phyloP scores from a whole-genome alignment of 2,797 vertebrate species.

The Chloroceryle amazona region DNA sequence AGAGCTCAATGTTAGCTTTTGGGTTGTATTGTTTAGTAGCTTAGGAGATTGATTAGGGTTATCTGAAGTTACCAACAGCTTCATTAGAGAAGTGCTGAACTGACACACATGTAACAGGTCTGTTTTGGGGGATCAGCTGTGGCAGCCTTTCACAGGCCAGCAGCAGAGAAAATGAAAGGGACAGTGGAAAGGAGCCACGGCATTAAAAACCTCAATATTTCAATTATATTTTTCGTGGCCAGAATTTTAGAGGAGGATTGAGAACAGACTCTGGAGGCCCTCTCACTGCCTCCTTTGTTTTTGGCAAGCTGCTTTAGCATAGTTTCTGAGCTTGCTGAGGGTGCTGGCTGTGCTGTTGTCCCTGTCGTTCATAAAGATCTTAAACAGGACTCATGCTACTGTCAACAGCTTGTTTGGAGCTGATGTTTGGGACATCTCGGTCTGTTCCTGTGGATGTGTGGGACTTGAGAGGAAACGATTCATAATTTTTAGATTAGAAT shows the following conservation, averaged over 20 bases:
- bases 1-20: not conserved
- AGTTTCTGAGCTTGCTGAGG: not conserved
- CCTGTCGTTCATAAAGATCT: not conserved
- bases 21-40: not conserved
- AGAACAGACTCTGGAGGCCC: not conserved
- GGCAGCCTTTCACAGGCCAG: not conserved
- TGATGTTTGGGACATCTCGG: not conserved
- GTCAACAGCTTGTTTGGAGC: conserved; percentile 21
- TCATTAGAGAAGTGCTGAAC: not conserved
- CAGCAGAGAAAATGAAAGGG: not conserved
- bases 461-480: not conserved
- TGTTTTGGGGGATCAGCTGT: not conserved
- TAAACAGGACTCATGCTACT: not conserved
- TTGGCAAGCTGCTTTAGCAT: not conserved
- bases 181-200: not conserved
- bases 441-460: not conserved
- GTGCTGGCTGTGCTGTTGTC: not conserved
- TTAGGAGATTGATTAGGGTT: not conserved
- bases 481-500: not conserved
- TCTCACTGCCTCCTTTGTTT: not conserved
- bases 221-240: not conserved
- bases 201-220: not conserved
- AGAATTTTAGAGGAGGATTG: not conserved
- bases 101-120: no score
- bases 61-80: not conserved